Conservation (phyloP, 2,888 invertebrate genomes). For the Diploptera punctata region DNA sequence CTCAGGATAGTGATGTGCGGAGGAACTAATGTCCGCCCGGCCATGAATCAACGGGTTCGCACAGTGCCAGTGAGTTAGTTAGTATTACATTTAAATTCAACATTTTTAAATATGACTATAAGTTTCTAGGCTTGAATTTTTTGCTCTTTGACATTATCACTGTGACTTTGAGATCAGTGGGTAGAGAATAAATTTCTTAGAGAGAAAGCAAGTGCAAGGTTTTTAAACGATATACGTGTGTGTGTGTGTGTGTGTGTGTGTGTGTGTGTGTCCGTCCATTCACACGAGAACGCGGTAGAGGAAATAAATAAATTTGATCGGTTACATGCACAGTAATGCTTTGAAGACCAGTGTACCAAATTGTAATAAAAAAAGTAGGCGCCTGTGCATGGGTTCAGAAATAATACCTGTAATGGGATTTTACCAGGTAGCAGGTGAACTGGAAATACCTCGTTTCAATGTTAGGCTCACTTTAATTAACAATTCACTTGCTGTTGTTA, state of each 20-base stretch:
- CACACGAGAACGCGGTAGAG: too few relatives aligned
- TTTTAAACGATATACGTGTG: neutral
- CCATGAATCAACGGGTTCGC: too few relatives aligned
- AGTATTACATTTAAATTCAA: too few relatives aligned
- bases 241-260: neutral
- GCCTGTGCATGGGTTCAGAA: neutral
- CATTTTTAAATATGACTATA: too few relatives aligned
- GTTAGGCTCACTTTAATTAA: neutral
- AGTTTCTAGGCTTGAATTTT: too few relatives aligned
- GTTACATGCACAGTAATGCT: neutral
- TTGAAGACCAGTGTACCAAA: neutral
- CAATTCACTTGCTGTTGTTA: neutral
- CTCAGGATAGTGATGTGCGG: too few relatives aligned
- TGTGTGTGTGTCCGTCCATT: neutral
- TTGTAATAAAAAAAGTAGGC: neutral
- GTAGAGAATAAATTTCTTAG: too few relatives aligned
- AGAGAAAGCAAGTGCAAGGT: too few relatives aligned
- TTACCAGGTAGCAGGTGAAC: neutral
- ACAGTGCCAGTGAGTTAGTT: too few relatives aligned
- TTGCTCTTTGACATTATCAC: too few relatives aligned
- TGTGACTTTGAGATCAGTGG: neutral
- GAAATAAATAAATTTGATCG: too few relatives aligned
- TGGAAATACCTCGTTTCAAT: neutral
- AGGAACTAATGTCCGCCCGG: too few relatives aligned
- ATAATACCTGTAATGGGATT: neutral